phyloP scores from a whole-genome alignment of 2,888 invertebrate genomes.

The Vandiemenella viatica region DNA sequence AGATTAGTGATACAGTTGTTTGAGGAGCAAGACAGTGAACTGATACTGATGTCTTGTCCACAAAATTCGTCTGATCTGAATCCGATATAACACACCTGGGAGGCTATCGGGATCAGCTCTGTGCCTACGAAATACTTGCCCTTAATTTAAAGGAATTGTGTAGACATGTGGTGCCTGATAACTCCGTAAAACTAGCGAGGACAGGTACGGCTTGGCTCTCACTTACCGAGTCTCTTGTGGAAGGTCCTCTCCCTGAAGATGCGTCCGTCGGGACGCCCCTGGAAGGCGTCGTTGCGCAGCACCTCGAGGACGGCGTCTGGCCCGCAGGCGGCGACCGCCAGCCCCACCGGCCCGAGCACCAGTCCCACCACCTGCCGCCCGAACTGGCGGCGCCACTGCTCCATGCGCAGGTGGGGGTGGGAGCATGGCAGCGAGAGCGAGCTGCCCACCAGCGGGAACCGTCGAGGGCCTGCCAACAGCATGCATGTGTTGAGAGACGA shows the following conservation, averaged over 20 bases:
- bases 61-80: too few species aligned
- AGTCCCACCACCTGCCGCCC: conserved; percentile 18
- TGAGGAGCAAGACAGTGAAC: too few species aligned
- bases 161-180: too few species aligned
- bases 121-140: too few species aligned
- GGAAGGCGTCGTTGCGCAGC: conserved; percentile 16
- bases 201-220: too few species aligned
- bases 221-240: conserved; percentile 9
- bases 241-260: conserved; percentile 5
- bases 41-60: too few species aligned
- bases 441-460: conserved; percentile 17
- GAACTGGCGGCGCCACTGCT: conserved; percentile 11
- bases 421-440: conserved; percentile 12
- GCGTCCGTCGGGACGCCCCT: conserved; percentile 14
- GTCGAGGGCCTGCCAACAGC: conserved; percentile 18
- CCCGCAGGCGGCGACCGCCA: conserved; percentile 12
- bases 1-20: too few species aligned
- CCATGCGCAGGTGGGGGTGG: conserved; percentile 15
- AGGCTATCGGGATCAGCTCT: too few species aligned
- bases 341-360: conserved; percentile 9
- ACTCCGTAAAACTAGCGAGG: too few species aligned
- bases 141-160: too few species aligned
- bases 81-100: too few species aligned
- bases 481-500: too few species aligned
- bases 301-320: conserved; percentile 15